phyloP scores from a whole-genome alignment of 2,888 invertebrate species.

The Anthrax anthrax region DNA sequence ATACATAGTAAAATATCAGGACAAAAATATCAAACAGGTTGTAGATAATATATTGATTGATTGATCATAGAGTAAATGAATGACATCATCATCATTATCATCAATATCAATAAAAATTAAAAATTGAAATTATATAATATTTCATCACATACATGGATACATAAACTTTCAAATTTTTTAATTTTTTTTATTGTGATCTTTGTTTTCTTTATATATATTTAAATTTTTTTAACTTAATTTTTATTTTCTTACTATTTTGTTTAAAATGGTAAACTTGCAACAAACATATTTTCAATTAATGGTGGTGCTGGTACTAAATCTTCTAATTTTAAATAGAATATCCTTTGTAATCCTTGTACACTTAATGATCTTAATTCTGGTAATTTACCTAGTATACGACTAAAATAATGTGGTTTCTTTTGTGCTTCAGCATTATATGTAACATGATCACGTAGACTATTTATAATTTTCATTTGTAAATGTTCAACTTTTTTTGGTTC shows the following conservation, averaged over 20 bases:
- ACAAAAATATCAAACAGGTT: no score
- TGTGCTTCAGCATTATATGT: constrained; percentile 81
- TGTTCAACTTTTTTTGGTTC: constrained; percentile 88
- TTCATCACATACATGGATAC: no score
- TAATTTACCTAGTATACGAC: constrained; percentile 78
- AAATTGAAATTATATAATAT: no score
- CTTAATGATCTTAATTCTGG: constrained; percentile 86
- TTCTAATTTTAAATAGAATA: constrained; percentile 86
- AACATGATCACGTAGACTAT: constrained; percentile 89
- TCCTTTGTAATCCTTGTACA: constrained; percentile 84
- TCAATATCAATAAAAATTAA: no score
- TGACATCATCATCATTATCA: no score
- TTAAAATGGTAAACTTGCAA: constrained; percentile 87
- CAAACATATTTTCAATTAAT: constrained; percentile 90
- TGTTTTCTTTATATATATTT: background rate
- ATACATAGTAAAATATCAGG: no score
- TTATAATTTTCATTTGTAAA: constrained; percentile 91
- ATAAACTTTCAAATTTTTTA: no score
- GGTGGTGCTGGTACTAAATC: constrained; percentile 85
- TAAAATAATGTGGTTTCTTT: constrained; percentile 86
- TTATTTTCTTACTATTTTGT: background rate
- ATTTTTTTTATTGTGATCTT: no score
- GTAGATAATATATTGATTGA: no score
- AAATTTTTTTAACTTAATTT: no score
- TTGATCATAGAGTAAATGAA: no score